Evolutionary conservation across 2,113 vertebrate genomes (phyloP).

Genomic region (Sitta europaea): DNA sequence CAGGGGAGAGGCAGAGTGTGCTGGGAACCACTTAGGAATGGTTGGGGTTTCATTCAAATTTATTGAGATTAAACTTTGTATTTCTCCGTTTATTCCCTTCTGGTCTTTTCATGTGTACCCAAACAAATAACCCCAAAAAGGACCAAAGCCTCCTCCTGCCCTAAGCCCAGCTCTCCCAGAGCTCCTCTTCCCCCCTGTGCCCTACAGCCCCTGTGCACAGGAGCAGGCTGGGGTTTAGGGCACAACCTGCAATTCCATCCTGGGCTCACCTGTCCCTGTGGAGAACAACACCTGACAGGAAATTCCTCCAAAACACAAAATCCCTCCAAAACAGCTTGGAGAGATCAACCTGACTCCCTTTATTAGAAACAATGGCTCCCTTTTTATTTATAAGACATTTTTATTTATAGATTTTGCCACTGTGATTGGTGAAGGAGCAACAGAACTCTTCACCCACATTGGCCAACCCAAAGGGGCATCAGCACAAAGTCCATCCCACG

Average conservation of each 20-base stretch:
- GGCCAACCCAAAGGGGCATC: too few relatives aligned
- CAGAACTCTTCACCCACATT: too few relatives aligned
- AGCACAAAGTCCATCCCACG: too few relatives aligned
- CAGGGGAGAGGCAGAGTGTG: fast-evolving
- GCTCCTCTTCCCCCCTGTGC: not conserved
- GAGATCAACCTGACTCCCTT: too few relatives aligned
- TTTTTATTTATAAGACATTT: too few relatives aligned
- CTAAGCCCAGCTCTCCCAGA: not conserved
- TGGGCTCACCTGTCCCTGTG: slow-evolving; percentile 81
- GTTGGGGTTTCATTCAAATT: not conserved
- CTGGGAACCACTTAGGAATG: fast-evolving
- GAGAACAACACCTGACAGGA: too few relatives aligned
- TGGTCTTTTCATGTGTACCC: not conserved
- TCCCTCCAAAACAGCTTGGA: too few relatives aligned
- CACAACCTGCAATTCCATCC: fast-evolving
- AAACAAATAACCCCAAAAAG: not conserved
- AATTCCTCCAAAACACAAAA: too few relatives aligned
- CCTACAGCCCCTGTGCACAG: not conserved
- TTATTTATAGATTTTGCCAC: too few relatives aligned
- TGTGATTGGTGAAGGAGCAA: too few relatives aligned
- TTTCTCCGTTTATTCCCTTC: not conserved
- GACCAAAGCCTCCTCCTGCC: fast-evolving
- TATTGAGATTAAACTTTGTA: fast-evolving
- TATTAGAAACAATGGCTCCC: too few relatives aligned
- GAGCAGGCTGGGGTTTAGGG: not conserved